Percentiles rank a stretch among this genome's conserved stretches.
Evolutionary conservation across 2,113 vertebrate genomes (phyloP).

Genomic region (Okapia johnstoni): DNA sequence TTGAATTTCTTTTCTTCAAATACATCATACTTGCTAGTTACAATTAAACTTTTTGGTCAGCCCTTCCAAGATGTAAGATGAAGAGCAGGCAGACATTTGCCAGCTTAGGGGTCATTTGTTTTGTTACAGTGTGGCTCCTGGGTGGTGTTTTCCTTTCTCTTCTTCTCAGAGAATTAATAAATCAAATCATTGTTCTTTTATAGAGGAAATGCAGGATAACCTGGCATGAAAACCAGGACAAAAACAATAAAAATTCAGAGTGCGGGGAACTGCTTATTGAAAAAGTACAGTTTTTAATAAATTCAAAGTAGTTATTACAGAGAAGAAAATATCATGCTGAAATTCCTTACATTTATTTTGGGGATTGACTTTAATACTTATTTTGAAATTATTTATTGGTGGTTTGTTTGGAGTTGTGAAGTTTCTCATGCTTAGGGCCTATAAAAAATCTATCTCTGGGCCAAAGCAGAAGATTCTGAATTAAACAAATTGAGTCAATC

Average conservation of each 20-base stretch:
- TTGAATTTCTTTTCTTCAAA: constrained; percentile 55
- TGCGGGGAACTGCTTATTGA: not conserved
- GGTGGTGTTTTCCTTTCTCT: constrained; percentile 51
- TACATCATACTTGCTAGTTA: constrained; percentile 68
- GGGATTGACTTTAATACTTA: not conserved
- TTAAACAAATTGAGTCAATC: not conserved
- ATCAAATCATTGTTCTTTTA: constrained; percentile 54
- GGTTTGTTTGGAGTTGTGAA: not conserved
- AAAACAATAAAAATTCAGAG: not conserved
- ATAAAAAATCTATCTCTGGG: not conserved
- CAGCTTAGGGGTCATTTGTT: constrained; percentile 67
- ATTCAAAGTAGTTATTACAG: not conserved
- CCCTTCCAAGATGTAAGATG: constrained; percentile 46
- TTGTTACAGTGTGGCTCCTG: constrained; percentile 53
- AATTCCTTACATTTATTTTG: not conserved
- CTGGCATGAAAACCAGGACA: not conserved
- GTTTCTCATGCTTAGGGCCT: not conserved
- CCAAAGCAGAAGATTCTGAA: not conserved
- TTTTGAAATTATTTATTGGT: not conserved
- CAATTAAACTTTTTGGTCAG: constrained; percentile 68
- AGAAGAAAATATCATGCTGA: not conserved
- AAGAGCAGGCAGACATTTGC: constrained; percentile 60
- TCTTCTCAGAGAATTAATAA: constrained; percentile 61
- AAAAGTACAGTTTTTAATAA: not conserved
- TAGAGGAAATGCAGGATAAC: constrained; percentile 13